Evolutionary conservation across 2,888 invertebrate genomes (phyloP).

Genomic region (Agrenia bidenticulata): DNA sequence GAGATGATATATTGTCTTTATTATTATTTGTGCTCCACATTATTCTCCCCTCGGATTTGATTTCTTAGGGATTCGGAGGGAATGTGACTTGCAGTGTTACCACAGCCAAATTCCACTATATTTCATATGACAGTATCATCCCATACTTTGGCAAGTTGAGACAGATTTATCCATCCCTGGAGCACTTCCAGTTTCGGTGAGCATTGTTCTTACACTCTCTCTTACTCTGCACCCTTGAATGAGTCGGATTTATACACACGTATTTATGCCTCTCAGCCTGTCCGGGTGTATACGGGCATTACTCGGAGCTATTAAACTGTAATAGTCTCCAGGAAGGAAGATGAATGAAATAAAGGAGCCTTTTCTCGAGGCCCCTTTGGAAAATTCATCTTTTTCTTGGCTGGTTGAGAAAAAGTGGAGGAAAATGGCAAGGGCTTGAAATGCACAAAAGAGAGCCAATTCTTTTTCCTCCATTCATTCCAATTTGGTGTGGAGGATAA

Average conservation of each 20-base stretch:
- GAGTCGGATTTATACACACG: no score
- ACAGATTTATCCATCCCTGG: conserved; percentile 76
- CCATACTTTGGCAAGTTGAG: conserved; percentile 73
- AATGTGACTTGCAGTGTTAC: conserved; percentile 62
- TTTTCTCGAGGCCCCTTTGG: background rate
- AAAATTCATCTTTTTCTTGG: no score
- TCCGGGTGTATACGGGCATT: no score
- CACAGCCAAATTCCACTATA: conserved; percentile 82
- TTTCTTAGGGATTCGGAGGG: conserved; percentile 46
- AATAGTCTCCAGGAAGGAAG: no score
- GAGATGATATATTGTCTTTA: no score
- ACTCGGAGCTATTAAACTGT: no score
- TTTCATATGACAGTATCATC: conserved; percentile 79
- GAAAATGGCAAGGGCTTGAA: background rate
- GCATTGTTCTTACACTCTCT: conserved; percentile 10
- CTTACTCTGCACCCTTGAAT: background rate
- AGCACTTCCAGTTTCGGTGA: conserved; percentile 72
- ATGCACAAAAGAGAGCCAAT: conserved; percentile 6
- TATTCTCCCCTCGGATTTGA: conserved; percentile 21
- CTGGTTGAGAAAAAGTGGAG: conserved; percentile 1
- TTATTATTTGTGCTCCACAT: no score
- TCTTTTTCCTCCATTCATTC: conserved; percentile 3
- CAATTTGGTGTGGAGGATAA: background rate
- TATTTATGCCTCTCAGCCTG: no score
- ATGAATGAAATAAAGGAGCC: background rate